phyloP scores from a whole-genome alignment of 2,797 vertebrate species.

The Thunnus albacares region DNA sequence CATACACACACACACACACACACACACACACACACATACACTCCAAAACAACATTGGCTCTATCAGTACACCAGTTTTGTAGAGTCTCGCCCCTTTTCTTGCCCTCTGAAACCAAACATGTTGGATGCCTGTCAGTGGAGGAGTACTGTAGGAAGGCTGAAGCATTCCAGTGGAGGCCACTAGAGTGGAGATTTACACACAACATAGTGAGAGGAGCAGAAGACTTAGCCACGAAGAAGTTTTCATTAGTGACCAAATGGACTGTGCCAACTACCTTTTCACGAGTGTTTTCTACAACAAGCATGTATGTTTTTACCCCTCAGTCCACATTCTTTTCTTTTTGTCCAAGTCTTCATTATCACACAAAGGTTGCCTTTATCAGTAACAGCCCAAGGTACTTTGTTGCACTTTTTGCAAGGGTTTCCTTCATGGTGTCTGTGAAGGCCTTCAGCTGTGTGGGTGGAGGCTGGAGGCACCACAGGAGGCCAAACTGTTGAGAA shows the following conservation, averaged over 20 bases:
- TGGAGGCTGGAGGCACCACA: slow-evolving; percentile 57
- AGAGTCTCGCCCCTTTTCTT: slow-evolving; percentile 22
- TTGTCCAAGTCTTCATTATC: slow-evolving; percentile 38
- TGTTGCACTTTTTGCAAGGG: slow-evolving; percentile 81
- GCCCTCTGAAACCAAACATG: slow-evolving; percentile 44
- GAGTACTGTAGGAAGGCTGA: slow-evolving; percentile 17
- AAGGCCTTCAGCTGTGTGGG: slow-evolving; percentile 45
- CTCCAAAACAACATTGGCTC: slow-evolving; percentile 22
- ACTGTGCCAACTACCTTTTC: slow-evolving; percentile 88
- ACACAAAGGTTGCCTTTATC: slow-evolving; percentile 83
- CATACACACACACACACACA: slow-evolving; percentile 33
- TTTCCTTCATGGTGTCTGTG: slow-evolving; percentile 61
- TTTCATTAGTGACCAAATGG: slow-evolving; percentile 87
- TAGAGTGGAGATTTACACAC: slow-evolving; percentile 48
- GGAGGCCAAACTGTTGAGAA: slow-evolving; percentile 32
- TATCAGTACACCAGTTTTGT: slow-evolving; percentile 30
- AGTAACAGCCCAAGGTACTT: slow-evolving; percentile 70
- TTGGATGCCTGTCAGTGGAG: slow-evolving; percentile 33
- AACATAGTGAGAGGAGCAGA: slow-evolving; percentile 58
- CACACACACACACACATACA: slow-evolving; percentile 31
- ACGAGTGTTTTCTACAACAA: slow-evolving; percentile 82
- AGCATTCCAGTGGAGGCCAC: slow-evolving; percentile 43
- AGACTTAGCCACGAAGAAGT: slow-evolving; percentile 80
- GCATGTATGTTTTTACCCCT: slow-evolving; percentile 64
- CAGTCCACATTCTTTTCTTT: slow-evolving; percentile 15